These are phyloP conservation scores for Crypturellus undulatus DNA, from an alignment of 2,113 vertebrate genomes.

Conservation along the genomic window DNA sequence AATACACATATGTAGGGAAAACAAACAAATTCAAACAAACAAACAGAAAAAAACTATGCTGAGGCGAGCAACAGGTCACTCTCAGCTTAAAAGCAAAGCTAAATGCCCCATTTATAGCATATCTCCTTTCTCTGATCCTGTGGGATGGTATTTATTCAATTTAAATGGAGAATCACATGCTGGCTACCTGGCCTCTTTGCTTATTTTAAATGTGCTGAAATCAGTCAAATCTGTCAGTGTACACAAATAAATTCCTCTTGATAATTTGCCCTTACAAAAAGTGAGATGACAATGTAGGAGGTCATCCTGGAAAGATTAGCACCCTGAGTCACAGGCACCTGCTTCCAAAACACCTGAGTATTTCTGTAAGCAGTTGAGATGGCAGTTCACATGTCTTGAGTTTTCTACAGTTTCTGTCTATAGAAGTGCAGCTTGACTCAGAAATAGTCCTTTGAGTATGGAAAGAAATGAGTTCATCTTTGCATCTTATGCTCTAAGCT, in stretches of 20 bases:
- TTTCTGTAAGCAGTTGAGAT: neutral
- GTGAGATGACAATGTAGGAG: neutral
- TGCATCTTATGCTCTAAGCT: slow-evolving; percentile 18
- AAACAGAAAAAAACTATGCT: no score
- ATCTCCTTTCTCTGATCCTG: neutral
- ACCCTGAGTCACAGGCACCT: neutral
- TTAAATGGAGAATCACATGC: neutral
- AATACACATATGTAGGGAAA: rapidly evolving
- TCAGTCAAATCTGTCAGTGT: neutral
- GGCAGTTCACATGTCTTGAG: neutral
- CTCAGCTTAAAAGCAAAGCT: neutral
- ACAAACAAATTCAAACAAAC: neutral
- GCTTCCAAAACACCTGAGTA: neutral
- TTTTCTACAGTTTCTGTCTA: neutral
- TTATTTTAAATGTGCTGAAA: neutral
- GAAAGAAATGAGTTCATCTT: slow-evolving; percentile 52
- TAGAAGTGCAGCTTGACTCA: slow-evolving; percentile 5
- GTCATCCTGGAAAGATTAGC: neutral
- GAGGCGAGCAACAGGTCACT: neutral
- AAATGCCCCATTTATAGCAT: neutral
- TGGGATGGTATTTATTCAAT: neutral
- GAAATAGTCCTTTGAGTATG: slow-evolving; percentile 6
- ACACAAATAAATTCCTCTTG: neutral
- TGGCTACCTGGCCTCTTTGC: neutral
- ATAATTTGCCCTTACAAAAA: neutral